phyloP scores from a whole-genome alignment of 2,888 invertebrate genomes.

The Mechanitis mazaeus region DNA sequence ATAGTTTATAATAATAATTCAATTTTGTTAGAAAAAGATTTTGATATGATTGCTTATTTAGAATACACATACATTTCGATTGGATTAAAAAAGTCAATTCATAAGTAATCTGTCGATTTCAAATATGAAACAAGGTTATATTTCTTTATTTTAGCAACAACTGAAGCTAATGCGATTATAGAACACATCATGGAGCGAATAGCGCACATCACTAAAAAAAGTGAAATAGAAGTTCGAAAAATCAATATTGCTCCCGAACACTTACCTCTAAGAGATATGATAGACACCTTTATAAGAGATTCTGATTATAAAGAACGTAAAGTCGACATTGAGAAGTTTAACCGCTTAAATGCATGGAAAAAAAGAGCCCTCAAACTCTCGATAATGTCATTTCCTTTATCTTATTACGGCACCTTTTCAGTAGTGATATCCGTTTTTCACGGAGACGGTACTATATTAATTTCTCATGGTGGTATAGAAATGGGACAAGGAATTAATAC shows the following conservation, averaged over 20 bases:
- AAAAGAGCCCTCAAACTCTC: slow-evolving; percentile 80
- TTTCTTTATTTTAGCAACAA: slow-evolving; percentile 52
- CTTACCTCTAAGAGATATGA: slow-evolving; percentile 59
- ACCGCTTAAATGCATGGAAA: slow-evolving; percentile 83
- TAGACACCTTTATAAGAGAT: slow-evolving; percentile 75
- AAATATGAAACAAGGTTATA: neutral
- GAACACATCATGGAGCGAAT: slow-evolving; percentile 84
- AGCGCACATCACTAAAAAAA: slow-evolving; percentile 69
- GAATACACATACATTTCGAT: too few species aligned
- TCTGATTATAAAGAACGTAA: slow-evolving; percentile 74
- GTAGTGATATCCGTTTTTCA: slow-evolving; percentile 81
- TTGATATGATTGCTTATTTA: neutral
- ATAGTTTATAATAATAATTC: too few species aligned
- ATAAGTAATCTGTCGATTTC: too few species aligned
- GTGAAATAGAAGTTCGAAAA: slow-evolving; percentile 76
- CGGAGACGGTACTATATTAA: slow-evolving; percentile 80
- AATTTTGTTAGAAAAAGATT: too few species aligned
- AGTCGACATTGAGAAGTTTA: slow-evolving; percentile 72
- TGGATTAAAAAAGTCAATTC: too few species aligned
- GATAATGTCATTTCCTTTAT: slow-evolving; percentile 80
- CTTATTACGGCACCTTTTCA: slow-evolving; percentile 70
- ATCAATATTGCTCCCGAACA: slow-evolving; percentile 65
- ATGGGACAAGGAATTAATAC: slow-evolving; percentile 86
- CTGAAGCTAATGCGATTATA: slow-evolving; percentile 75
- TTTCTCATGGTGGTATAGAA: slow-evolving; percentile 83